These are phyloP conservation scores for Brachionus sp. DNA, from an alignment of 1,140 invertebrate species.

Conservation along the genomic window DNA sequence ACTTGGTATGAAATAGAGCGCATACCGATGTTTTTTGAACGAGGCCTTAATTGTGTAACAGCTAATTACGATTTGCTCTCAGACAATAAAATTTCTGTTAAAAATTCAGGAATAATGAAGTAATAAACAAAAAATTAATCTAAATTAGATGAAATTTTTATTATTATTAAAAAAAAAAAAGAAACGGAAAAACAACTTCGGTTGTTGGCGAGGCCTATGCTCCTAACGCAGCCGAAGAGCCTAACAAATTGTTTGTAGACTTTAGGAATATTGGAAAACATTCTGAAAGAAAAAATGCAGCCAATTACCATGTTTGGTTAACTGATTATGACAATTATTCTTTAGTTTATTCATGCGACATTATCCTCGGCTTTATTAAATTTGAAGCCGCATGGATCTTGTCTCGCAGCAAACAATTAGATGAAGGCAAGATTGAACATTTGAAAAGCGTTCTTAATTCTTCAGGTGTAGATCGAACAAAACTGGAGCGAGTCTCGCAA, in stretches of 20 bases:
- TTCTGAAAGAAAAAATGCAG: slow-evolving; percentile 2
- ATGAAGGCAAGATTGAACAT: not conserved
- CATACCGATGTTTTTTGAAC: not conserved
- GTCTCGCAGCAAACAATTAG: not conserved
- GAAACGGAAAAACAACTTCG: not conserved
- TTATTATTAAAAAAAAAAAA: not conserved
- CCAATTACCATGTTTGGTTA: slow-evolving; percentile 29
- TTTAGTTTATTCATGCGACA: slow-evolving; percentile 5
- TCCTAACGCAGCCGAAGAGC: not conserved
- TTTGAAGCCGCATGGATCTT: slow-evolving; percentile 17
- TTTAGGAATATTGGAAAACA: slow-evolving; percentile 7
- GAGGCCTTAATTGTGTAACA: slow-evolving; percentile 7
- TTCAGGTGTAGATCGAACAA: not conserved
- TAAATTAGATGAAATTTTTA: not conserved
- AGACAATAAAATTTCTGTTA: not conserved
- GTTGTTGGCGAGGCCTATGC: not conserved
- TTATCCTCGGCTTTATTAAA: not conserved
- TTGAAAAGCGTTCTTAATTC: not conserved
- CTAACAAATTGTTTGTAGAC: not conserved
- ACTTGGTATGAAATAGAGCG: slow-evolving; percentile 44
- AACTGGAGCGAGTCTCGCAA: not conserved
- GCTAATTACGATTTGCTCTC: not conserved
- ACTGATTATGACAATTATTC: slow-evolving; percentile 27
- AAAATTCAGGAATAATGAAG: slow-evolving; percentile 16
- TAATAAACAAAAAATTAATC: not conserved